phyloP scores from a whole-genome alignment of 2,113 vertebrate species.

The Otus sunia region DNA sequence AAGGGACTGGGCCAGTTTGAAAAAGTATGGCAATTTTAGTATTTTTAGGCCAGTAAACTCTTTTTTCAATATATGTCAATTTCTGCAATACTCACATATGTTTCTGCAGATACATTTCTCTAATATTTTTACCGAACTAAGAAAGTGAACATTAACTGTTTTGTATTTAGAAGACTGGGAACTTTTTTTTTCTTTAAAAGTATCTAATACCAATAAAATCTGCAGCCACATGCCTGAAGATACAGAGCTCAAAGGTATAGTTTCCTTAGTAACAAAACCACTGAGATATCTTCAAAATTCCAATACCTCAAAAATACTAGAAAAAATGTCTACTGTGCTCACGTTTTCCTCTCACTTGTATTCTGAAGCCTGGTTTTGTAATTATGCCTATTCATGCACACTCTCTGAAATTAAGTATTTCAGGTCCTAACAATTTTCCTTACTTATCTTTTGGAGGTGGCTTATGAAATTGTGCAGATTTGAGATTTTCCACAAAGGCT shows the following conservation, averaged over 20 bases:
- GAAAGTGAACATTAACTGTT: background rate
- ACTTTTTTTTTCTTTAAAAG: background rate
- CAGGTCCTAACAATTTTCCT: background rate
- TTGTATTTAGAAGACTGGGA: background rate
- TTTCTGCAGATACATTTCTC: background rate
- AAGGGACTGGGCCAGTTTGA: background rate
- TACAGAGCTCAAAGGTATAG: background rate
- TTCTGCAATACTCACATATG: background rate
- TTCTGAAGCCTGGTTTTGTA: background rate
- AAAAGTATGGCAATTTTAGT: background rate
- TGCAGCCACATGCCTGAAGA: background rate
- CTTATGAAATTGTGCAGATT: background rate
- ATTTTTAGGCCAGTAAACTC: background rate
- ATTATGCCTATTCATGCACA: background rate
- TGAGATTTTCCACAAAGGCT: background rate
- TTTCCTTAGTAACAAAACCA: conserved; percentile 36
- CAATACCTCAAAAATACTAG: background rate
- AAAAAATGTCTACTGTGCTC: background rate
- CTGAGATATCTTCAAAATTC: background rate
- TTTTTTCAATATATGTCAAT: background rate
- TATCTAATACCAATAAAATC: background rate
- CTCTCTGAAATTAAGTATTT: background rate
- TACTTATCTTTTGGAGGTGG: background rate
- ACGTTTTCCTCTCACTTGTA: background rate
- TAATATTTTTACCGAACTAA: background rate